These are phyloP conservation scores for Syngnathus acus DNA, from an alignment of 2,797 vertebrate genomes.

Conservation along the genomic window DNA sequence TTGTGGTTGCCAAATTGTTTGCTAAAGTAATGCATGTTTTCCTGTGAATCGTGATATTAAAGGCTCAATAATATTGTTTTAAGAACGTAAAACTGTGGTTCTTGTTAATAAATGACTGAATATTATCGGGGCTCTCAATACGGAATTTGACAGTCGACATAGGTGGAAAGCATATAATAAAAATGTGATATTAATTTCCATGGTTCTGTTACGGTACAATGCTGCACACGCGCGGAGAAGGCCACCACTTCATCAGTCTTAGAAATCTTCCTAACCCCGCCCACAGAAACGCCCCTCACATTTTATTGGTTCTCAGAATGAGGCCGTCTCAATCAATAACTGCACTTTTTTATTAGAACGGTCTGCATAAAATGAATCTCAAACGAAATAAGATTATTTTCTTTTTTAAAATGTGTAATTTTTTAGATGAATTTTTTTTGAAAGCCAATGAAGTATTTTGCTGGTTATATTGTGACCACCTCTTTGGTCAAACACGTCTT, in stretches of 20 bases:
- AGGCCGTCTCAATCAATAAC: constrained; percentile 35
- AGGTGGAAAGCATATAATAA: too few species aligned
- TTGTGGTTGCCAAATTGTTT: too few species aligned
- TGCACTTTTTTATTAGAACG: neutral
- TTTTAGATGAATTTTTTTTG: neutral
- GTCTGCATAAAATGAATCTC: neutral
- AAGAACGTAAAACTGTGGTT: neutral
- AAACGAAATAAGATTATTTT: neutral
- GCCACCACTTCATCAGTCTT: neutral
- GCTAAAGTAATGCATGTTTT: neutral
- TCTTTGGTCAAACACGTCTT: neutral
- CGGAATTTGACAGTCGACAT: neutral
- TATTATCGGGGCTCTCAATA: neutral
- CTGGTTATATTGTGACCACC: neutral
- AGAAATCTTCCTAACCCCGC: constrained; percentile 17
- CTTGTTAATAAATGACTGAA: neutral
- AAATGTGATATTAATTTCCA: neutral
- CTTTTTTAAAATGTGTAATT: neutral
- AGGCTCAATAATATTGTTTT: neutral
- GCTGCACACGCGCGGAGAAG: neutral
- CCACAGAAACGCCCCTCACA: constrained; percentile 4
- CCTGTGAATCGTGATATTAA: neutral
- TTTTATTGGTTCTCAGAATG: constrained; percentile 46
- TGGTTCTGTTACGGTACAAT: neutral
- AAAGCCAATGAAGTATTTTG: neutral